These are phyloP conservation scores for Trypoxylus dichotomus DNA, from an alignment of 1,140 invertebrate genomes.

Conservation along the genomic window DNA sequence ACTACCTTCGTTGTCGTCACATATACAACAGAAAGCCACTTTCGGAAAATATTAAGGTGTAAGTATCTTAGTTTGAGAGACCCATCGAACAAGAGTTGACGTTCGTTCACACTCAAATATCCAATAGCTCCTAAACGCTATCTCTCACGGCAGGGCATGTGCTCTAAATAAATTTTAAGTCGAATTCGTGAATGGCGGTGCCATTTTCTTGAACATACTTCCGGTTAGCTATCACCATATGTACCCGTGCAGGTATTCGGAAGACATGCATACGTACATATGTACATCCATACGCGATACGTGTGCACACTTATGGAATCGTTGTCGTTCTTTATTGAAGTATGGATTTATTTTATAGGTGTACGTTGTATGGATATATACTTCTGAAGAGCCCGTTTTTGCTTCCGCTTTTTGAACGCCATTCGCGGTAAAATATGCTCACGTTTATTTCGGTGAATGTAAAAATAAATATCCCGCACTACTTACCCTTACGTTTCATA, in stretches of 20 bases:
- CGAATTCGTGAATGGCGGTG: background rate
- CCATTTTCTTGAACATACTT: background rate
- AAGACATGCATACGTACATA: background rate
- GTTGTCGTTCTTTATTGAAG: background rate
- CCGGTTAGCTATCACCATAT: background rate
- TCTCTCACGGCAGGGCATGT: background rate
- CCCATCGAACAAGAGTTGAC: background rate
- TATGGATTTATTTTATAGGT: constrained; percentile 9
- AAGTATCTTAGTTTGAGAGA: background rate
- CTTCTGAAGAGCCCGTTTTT: background rate
- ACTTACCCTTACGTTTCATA: background rate
- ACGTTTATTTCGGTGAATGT: background rate
- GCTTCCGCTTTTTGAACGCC: background rate
- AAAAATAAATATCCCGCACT: background rate
- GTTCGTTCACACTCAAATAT: background rate
- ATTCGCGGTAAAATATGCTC: background rate
- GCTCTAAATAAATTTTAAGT: background rate
- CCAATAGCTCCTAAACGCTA: background rate
- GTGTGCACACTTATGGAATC: background rate
- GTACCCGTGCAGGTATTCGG: background rate
- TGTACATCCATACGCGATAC: background rate
- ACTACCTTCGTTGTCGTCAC: background rate
- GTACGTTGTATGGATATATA: background rate
- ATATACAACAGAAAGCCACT: background rate
- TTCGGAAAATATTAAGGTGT: background rate